Conservation (phyloP, 2,888 invertebrate species). For the Laothoe populi region DNA sequence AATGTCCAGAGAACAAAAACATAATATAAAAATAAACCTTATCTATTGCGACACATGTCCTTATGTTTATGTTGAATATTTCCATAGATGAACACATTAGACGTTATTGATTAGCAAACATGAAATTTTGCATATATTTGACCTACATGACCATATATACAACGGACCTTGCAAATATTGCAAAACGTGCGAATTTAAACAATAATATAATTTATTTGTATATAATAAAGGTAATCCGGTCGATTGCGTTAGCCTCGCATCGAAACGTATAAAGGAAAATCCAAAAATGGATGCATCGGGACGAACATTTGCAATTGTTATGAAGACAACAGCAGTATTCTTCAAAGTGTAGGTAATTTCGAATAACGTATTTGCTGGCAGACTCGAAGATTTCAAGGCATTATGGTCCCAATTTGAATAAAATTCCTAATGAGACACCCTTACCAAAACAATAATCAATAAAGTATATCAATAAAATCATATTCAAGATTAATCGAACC, state of each 20-base stretch:
- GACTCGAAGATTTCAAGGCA: too few species aligned
- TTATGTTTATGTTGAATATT: constrained; percentile 1
- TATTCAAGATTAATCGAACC: too few species aligned
- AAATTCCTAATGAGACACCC: too few species aligned
- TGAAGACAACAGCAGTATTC: neutral
- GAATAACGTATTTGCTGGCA: too few species aligned
- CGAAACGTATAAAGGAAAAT: neutral
- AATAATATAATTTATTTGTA: constrained; percentile 13
- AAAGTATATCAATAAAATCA: too few species aligned
- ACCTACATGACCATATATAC: constrained; percentile 17
- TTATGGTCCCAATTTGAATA: too few species aligned
- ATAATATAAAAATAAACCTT: neutral
- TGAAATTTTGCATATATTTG: constrained; percentile 19
- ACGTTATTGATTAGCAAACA: constrained; percentile 21
- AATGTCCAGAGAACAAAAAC: neutral
- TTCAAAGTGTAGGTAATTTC: too few species aligned
- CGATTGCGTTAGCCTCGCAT: constrained; percentile 2
- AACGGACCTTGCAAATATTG: constrained; percentile 17
- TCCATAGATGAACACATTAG: constrained; percentile 8
- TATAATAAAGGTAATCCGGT: constrained; percentile 7
- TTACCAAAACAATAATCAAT: too few species aligned
- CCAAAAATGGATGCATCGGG: neutral
- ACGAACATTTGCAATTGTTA: neutral
- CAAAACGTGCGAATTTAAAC: constrained; percentile 17
- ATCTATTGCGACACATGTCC: constrained; percentile 12